Evolutionary conservation across 1,140 invertebrate species (phyloP).

Genomic region (Ceratina japonica): DNA sequence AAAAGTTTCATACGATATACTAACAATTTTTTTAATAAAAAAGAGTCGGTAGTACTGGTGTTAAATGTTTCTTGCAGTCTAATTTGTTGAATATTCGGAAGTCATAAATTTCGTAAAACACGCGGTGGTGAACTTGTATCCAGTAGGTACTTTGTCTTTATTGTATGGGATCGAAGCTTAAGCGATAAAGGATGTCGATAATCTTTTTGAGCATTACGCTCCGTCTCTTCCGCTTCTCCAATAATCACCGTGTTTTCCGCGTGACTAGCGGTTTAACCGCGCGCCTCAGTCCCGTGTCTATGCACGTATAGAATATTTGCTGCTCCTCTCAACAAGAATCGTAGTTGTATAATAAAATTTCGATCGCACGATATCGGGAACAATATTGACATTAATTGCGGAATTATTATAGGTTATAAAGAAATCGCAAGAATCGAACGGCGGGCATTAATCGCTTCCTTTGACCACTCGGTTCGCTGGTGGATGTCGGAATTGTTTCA

Average conservation of each 20-base stretch:
- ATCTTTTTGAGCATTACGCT: constrained; percentile 22
- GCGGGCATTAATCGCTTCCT: neutral
- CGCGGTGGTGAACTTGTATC: neutral
- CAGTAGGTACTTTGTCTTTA: neutral
- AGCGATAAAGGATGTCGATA: constrained; percentile 23
- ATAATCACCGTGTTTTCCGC: constrained; percentile 16
- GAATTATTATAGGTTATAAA: no score
- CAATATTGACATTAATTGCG: no score
- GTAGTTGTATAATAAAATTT: neutral
- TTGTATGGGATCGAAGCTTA: neutral
- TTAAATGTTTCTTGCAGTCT: neutral
- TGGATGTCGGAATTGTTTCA: neutral
- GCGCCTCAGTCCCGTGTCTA: neutral
- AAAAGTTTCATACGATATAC: no score
- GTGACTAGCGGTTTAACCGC: constrained; percentile 5
- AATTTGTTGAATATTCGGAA: neutral
- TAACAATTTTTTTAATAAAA: no score
- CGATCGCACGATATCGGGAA: no score
- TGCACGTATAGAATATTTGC: neutral
- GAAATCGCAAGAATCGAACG: neutral
- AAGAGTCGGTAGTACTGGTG: no score
- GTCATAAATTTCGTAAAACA: neutral
- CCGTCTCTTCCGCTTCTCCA: constrained; percentile 11
- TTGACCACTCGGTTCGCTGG: neutral
- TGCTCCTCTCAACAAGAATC: constrained; percentile 1